Evolutionary conservation across 2,113 vertebrate genomes (phyloP).

Genomic region (Gavia stellata): DNA sequence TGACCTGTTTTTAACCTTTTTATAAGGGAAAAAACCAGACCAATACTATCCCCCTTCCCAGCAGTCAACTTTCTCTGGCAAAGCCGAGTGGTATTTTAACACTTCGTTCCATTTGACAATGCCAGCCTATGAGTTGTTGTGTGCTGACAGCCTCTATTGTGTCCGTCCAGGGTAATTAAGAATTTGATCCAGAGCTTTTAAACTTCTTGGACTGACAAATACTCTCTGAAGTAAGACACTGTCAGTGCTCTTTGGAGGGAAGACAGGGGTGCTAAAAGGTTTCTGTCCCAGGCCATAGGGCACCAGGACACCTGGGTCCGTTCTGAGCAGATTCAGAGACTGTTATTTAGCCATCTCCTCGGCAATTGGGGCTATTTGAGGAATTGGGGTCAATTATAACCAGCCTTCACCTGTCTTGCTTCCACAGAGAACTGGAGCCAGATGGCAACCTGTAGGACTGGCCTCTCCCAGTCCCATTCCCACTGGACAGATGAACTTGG

Average conservation of each 20-base stretch:
- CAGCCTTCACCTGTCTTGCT: constrained; percentile 20
- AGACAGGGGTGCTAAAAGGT: not conserved
- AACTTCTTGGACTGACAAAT: not conserved
- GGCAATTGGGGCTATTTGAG: constrained; percentile 85
- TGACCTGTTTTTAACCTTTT: not conserved
- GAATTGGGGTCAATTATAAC: constrained; percentile 85
- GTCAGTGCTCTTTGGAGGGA: not conserved
- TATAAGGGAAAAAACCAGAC: not conserved
- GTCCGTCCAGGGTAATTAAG: not conserved
- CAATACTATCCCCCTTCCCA: not conserved
- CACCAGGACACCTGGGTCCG: not conserved
- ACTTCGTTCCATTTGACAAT: not conserved
- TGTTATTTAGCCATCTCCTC: constrained; percentile 64
- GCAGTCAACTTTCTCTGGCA: not conserved
- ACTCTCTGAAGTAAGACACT: not conserved
- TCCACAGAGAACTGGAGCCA: constrained; percentile 56
- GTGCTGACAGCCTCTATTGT: not conserved
- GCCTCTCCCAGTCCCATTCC: not conserved
- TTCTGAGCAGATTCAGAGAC: not conserved
- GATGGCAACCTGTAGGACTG: constrained; percentile 57
- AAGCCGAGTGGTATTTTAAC: not conserved
- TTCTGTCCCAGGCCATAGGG: not conserved
- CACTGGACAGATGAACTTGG: not conserved
- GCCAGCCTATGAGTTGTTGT: not conserved
- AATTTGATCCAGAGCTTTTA: not conserved